phyloP scores from a whole-genome alignment of 2,888 invertebrate genomes.

The Phalera bucephala region DNA sequence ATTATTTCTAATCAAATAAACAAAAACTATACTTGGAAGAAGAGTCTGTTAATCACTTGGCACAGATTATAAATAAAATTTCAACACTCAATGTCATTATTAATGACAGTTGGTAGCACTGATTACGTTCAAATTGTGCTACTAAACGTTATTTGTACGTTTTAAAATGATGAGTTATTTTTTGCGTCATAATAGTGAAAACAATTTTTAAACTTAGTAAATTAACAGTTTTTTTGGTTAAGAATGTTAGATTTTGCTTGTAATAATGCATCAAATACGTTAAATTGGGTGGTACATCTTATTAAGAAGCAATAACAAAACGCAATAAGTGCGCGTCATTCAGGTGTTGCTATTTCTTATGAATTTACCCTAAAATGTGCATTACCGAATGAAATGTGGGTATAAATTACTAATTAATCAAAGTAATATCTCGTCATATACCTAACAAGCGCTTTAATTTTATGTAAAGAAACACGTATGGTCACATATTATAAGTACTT shows the following conservation, averaged over 20 bases:
- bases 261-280: too few relatives aligned
- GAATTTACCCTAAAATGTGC: slow-evolving; percentile 21
- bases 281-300: too few relatives aligned
- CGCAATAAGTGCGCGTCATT: slow-evolving; percentile 48
- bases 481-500: too few relatives aligned
- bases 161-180: too few relatives aligned
- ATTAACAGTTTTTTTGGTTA: too few relatives aligned
- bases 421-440: too few relatives aligned
- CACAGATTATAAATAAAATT: slow-evolving; percentile 23
- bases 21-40: slow-evolving; percentile 16
- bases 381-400: slow-evolving; percentile 5
- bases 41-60: slow-evolving; percentile 21
- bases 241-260: too few relatives aligned
- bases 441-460: too few relatives aligned
- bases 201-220: too few relatives aligned
- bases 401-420: slow-evolving; percentile 2
- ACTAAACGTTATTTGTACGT: too few relatives aligned
- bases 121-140: slow-evolving; percentile 29
- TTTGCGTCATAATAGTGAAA: too few relatives aligned
- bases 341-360: slow-evolving; percentile 34
- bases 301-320: slow-evolving; percentile 44
- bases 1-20: slow-evolving; percentile 12
- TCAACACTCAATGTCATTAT: slow-evolving; percentile 20
- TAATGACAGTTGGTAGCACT: slow-evolving; percentile 27
- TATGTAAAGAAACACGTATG: not conserved